Base-by-base conservation (phyloP, 2,888 invertebrate species). In the Eurytoma adleriae region DNA sequence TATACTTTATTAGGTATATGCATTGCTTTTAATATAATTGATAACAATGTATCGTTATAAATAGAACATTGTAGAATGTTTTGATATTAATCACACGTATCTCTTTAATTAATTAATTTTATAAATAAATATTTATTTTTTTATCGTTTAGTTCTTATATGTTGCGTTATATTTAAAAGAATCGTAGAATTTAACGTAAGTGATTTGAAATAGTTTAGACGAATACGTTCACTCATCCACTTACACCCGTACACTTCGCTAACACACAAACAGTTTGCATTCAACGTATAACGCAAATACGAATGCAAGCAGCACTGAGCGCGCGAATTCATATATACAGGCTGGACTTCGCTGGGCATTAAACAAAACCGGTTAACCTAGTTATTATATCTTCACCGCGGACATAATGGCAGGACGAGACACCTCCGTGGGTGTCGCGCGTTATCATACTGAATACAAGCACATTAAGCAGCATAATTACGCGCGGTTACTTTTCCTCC, bases 341-440 rank as follows among this genome's bases (percentile, higher is more conserved):
- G 89, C 87, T 88, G 88, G 86, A 88, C 87, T 90, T 90, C 89
- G 90, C 90, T 90, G 90, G 90, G 90, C 90, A 90, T 90, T 90
- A 90, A 89, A 40, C 40, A 40, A 40, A 40, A 88, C 88, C 87
- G 89, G 87, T 88, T 89, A 89, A 82, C 86, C 87, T 89, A 88
- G 89, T 89, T 89, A 84, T 83, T 84, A 86, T 88, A 87, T 86
- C 84, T 78, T 79, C 40, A 40, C 83, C 84, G 83, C 82, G 83
- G 40, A 40, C 5, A 82, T 84, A 85, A 73, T 83, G 82, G 78
- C 83, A 83, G 73, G 40, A 71, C 66, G 73, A 79, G 70, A 48
- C 82, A 82, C 82, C 73, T 78, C 70, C 62, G 79, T 78, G 69
- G 64, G 76, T 80, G 81, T 76, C 82, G 66, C 57, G 77, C 66